Conservation (phyloP, 2,888 invertebrate genomes). For the Lordiphosa fenestrarum region DNA sequence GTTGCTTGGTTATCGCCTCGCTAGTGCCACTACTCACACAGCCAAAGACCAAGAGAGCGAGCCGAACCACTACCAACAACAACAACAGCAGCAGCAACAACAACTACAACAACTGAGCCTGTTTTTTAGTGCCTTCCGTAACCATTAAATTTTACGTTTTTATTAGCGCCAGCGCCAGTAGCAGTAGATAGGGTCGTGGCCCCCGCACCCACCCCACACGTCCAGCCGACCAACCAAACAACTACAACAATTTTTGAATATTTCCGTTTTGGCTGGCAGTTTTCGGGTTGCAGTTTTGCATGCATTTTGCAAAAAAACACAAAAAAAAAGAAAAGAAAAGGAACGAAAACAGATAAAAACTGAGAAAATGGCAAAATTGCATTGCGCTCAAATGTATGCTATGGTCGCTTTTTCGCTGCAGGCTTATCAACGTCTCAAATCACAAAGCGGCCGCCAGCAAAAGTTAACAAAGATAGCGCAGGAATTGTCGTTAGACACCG, state of each 20-base stretch:
- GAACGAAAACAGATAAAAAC: constrained; percentile 11
- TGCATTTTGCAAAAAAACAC: constrained; percentile 48
- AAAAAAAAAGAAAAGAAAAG: constrained; percentile 26
- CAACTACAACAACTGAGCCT: constrained; percentile 50
- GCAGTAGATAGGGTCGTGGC: constrained; percentile 13
- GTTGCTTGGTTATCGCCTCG: constrained; percentile 70
- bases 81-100: too few species aligned
- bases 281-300: constrained; percentile 66
- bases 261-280: constrained; percentile 69
- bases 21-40: constrained; percentile 46
- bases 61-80: constrained; percentile 2
- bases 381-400: constrained; percentile 39
- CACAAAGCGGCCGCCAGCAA: constrained; percentile 16
- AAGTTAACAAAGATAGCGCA: constrained; percentile 38
- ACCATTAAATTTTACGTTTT: constrained; percentile 76
- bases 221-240: constrained; percentile 7
- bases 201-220: constrained; percentile 5
- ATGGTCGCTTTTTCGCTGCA: constrained; percentile 15
- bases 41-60: constrained; percentile 28
- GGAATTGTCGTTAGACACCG: constrained; percentile 18
- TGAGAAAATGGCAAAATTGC: constrained; percentile 41
- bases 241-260: constrained; percentile 65
- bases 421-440: constrained; percentile 58
- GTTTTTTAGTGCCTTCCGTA: constrained; percentile 76
- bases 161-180: constrained; percentile 60